These are phyloP conservation scores for Olivierus martensii DNA, from an alignment of 1,140 invertebrate genomes.

Conservation along the genomic window DNA sequence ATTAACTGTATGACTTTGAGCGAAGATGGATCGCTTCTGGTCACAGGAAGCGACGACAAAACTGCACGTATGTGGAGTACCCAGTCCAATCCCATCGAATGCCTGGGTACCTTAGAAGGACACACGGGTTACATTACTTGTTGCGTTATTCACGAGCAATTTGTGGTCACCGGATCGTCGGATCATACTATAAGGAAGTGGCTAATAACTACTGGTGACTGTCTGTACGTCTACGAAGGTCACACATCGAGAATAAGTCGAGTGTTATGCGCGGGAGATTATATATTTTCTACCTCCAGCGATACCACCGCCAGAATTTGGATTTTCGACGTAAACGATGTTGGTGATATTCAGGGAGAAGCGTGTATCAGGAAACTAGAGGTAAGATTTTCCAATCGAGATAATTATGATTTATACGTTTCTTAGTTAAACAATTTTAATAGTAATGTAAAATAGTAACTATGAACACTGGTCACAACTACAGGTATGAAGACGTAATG, in stretches of 20 bases:
- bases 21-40: conserved; percentile 39
- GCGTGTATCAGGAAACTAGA: conserved; percentile 20
- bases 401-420: too few relatives aligned
- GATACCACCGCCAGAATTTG: conserved; percentile 39
- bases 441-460: too few relatives aligned
- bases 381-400: conserved; percentile 8
- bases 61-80: conserved; percentile 38
- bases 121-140: conserved; percentile 37
- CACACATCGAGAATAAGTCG: conserved; percentile 37
- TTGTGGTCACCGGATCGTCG: conserved; percentile 38
- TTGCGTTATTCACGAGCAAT: conserved; percentile 35
- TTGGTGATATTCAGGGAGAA: conserved; percentile 11
- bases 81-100: conserved; percentile 35
- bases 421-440: not conserved
- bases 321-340: conserved; percentile 28
- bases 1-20: conserved; percentile 41
- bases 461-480: too few relatives aligned
- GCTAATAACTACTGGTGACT: conserved; percentile 38
- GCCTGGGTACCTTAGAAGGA: conserved; percentile 34
- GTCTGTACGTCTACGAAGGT: conserved; percentile 33
- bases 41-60: conserved; percentile 39
- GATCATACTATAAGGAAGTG: conserved; percentile 41
- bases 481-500: too few relatives aligned
- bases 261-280: conserved; percentile 38
- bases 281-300: conserved; percentile 39